Evolutionary conservation across 2,888 invertebrate species (phyloP).

Genomic region (Pyrrhia umbra): DNA sequence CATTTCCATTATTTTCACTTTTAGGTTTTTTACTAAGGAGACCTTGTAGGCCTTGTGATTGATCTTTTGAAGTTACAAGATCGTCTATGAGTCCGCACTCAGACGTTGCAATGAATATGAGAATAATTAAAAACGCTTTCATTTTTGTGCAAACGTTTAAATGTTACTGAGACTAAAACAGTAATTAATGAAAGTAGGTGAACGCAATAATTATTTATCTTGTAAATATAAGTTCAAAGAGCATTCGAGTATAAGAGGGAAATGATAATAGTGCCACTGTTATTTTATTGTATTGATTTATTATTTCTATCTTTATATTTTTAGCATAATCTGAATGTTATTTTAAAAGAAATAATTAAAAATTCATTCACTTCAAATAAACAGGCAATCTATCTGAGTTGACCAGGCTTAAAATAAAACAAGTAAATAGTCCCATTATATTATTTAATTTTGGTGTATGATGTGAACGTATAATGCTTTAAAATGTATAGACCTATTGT

Average conservation of each 20-base stretch:
- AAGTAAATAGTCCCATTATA: too few species aligned
- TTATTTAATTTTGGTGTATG: too few species aligned
- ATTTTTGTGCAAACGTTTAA: constrained; percentile 33
- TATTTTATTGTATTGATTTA: neutral
- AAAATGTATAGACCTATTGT: neutral
- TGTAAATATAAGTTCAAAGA: constrained; percentile 40
- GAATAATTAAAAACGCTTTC: constrained; percentile 35
- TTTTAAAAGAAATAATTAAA: too few species aligned
- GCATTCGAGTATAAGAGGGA: constrained; percentile 38
- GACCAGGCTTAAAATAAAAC: too few species aligned
- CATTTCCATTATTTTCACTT: constrained; percentile 7
- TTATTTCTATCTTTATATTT: neutral
- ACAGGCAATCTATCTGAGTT: too few species aligned
- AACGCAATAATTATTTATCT: constrained; percentile 1
- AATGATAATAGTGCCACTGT: neutral
- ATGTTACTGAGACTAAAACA: constrained; percentile 18
- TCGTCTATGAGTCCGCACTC: constrained; percentile 51
- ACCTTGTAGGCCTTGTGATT: neutral
- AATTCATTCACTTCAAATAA: too few species aligned
- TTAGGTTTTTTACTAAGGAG: constrained; percentile 16
- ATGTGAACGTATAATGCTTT: neutral
- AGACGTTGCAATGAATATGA: constrained; percentile 27
- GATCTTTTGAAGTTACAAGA: constrained; percentile 11
- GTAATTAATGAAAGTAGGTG: constrained; percentile 9
- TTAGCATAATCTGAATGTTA: too few species aligned